Percentiles rank a stretch among this genome's conserved stretches.
Evolutionary conservation across 2,113 vertebrate species (phyloP).

Genomic region (Rhinoptilus africanus): DNA sequence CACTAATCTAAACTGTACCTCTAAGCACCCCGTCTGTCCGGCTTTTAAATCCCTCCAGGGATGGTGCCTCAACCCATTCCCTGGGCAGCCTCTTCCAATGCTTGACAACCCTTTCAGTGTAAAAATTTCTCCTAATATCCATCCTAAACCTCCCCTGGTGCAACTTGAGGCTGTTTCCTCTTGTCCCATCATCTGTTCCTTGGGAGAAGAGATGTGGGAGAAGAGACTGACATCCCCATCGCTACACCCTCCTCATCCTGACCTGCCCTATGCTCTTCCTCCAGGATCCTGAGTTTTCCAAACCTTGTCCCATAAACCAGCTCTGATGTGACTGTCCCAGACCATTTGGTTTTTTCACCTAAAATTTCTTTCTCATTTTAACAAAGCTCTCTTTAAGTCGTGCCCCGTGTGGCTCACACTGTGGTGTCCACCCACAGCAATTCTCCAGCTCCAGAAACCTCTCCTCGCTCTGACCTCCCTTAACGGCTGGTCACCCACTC

Average conservation of each 20-base stretch:
- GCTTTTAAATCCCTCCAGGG: no score
- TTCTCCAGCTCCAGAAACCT: background rate
- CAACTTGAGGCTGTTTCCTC: no score
- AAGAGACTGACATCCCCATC: no score
- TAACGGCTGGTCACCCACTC: accelerated
- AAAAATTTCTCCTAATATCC: no score
- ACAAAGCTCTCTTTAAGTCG: background rate
- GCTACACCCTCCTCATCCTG: background rate
- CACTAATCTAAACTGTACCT: no score
- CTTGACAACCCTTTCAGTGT: no score
- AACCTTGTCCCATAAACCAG: background rate
- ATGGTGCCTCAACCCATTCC: no score
- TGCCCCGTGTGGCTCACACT: accelerated
- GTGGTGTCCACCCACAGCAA: background rate
- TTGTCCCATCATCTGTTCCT: no score
- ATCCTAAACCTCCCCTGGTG: no score
- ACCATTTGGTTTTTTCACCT: background rate
- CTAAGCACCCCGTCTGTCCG: no score
- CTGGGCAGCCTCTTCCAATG: no score
- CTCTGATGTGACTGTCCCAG: background rate
- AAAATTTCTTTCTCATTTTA: background rate
- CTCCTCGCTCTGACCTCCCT: background rate
- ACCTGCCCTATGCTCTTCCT: background rate
- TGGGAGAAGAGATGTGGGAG: no score
- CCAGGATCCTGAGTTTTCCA: background rate